Base-by-base conservation (phyloP, 2,888 invertebrate genomes). In the Apotomis capreana region DNA sequence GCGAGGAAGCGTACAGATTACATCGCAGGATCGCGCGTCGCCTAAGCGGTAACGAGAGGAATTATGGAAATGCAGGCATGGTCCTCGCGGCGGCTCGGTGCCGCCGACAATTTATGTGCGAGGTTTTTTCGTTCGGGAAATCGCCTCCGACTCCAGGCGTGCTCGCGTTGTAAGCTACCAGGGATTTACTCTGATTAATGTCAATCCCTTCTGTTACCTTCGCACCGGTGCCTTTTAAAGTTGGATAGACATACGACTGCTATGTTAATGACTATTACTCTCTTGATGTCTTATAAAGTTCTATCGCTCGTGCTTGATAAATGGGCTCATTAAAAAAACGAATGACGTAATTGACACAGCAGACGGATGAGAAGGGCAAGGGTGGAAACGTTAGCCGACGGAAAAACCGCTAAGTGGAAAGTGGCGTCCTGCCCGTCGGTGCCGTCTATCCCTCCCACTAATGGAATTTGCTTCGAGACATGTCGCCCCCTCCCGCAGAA, bases 1-100 rank as follows among this genome's bases (percentile, higher is more conserved):
- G 82, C 80, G 80, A 80, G 81, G 82, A 81, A 82, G 81, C 80
- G 77, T 74, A 64, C 74, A 82, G 87, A 88, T 87, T 84, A 80
- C 77, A 86, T 84, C 83, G 75, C 74, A 74, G 76, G 78, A 74
- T 75, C 75, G 80, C 76, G 76, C 78, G 77, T 75, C 76, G 79
- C 61, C 64, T 64, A 57, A 49, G 74, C 79, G 77, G 88, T 88
- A 89, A 89, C 88, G 87, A 89, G 86, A 83, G 77, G 84, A 89
- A 89, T 90, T 90, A 90, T 90, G 90, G 86, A 86, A 90, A 90
- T 90, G 83, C 77, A 63, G 62, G 54, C 68, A 63, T 52, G 76
- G 63, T 72, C 65, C 72, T 72, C 63, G 61, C 70, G 58, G 10
- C 62, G 46, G 68, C 68, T 54, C 60, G 81, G 72, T 70, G 76